phyloP scores from a whole-genome alignment of 2,888 invertebrate genomes.

The Pollenia griseotomentosa region DNA sequence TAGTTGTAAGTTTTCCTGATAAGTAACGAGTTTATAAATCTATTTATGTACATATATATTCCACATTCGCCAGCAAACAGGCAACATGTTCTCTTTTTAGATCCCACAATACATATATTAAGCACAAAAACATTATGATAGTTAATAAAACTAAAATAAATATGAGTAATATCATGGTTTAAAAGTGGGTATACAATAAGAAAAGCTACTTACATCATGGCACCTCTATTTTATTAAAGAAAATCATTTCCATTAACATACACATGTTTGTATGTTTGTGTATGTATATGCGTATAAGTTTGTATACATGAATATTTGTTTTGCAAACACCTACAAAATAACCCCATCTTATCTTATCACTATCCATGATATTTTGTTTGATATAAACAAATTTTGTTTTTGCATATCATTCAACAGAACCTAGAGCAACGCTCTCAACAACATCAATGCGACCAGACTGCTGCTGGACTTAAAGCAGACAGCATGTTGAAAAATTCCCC shows the following conservation, averaged over 20 bases:
- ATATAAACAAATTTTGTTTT: not conserved
- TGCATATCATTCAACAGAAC: conserved; percentile 38
- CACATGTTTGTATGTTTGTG: not conserved
- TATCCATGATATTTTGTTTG: conserved; percentile 19
- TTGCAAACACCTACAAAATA: not conserved
- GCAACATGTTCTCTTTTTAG: too few species aligned
- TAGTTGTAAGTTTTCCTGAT: too few species aligned
- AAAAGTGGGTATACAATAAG: too few species aligned
- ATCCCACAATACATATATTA: too few species aligned
- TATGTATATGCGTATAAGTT: not conserved
- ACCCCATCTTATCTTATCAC: conserved; percentile 36
- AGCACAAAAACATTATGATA: too few species aligned
- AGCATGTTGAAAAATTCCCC: conserved; percentile 62
- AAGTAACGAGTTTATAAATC: too few species aligned
- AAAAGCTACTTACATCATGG: too few species aligned
- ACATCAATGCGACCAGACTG: conserved; percentile 36
- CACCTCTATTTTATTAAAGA: not conserved
- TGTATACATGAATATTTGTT: not conserved
- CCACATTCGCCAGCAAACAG: too few species aligned
- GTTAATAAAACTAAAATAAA: too few species aligned
- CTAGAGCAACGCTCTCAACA: conserved; percentile 23
- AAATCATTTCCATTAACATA: not conserved
- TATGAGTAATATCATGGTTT: too few species aligned
- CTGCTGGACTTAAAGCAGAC: conserved; percentile 48
- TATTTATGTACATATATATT: too few species aligned